Base-by-base conservation (phyloP, 2,888 invertebrate species). In the Andrena bucephala region DNA sequence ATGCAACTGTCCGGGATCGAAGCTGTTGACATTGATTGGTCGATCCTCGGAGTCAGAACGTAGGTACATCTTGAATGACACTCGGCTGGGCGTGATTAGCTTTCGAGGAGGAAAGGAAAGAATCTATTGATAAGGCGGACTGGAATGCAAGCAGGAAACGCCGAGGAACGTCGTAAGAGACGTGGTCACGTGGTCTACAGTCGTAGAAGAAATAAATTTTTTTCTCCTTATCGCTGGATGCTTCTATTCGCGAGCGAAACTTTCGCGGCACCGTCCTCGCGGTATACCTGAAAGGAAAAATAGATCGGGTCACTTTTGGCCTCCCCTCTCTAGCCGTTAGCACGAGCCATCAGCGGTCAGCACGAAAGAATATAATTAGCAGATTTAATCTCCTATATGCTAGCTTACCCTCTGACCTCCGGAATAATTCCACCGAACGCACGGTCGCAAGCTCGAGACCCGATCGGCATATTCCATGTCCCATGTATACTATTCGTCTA, bases 401-500 rank as follows among this genome's bases (percentile, higher is more conserved):
- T 76, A 77, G 63, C 81, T 79, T 81, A 74, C 78, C 81, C 89
- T 88, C 73, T 90, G 89, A 91, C 91, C 90, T 81, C 78, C 84
- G 83, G 79, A 90, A 92, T 88, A 86, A 90, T 92, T 92, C 91
- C 91, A 92, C 87, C 87, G 73, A 57, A 54, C 13, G 52, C 42
- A 52, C 65, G 24, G 48, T 27, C 59, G 33, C 27, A n/a, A 8
- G 31, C 16, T 48, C 10, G 27, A 31, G 8, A 36, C 36, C 31
- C 57, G 16, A 69, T 66, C 48, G 48, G 66, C 60, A 59, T 76
- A 69, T 78, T 79, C 70, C 48, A 29, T 29, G 16, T 4, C 13
- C 62, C 70, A 10, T 0, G 13, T 27, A 27, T 10, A 52, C 52
- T 31, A 50, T 4, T 27, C 24, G 16, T n/a, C 10, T 7, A 20